Evolutionary conservation across 2,113 vertebrate genomes (phyloP), one percentile per base, ranked within the genome.

Genomic region (Thinocorus orbignyianus): DNA sequence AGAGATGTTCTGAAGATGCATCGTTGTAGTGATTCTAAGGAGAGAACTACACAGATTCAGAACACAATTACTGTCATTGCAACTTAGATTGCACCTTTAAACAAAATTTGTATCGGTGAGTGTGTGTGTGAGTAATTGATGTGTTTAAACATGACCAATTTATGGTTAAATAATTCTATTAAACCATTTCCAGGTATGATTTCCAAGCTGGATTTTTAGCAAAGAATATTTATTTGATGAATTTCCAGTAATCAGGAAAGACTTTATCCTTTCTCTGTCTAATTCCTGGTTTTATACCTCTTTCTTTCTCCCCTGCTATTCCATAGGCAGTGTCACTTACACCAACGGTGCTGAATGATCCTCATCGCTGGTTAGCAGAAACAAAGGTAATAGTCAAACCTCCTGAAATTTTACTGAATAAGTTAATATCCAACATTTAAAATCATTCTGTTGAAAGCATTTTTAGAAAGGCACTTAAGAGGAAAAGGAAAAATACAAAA

Each of bases 331-430:
- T 99, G 96, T 98, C 98, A 37, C 97, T 98, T 92, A 98, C 95
- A 88, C 95, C 98, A 87, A 98, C 93, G 41, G 94, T 98, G 93
- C 98, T 97, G 88, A 98, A 97, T 93, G 99, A 99, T 88, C 98
- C 98, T 93, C 99, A 99, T 97, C 98, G 97, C 88, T 99, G 99
- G 99, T 96, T 99, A 57, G 99, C 99, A 92, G 99, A 99, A 97
- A 99, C 98, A 92, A 99, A 99, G 99, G 99, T 99, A 98, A 95
- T 64, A 57, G n/a, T 82, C 28, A 86, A 60, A 46, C 39, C n/a
- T 93, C 17, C 31, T 81, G 65, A 30, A 70, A 61, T 83, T 66
- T 83, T 83, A 49, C 26, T 58, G 46, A 74, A 22, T 64, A 52
- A 79, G 8, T 16, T 81, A n/a, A 68, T 83, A 62, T 33, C 11